phyloP scores from a whole-genome alignment of 2,888 invertebrate species.

The Drosophila melanosoma region DNA sequence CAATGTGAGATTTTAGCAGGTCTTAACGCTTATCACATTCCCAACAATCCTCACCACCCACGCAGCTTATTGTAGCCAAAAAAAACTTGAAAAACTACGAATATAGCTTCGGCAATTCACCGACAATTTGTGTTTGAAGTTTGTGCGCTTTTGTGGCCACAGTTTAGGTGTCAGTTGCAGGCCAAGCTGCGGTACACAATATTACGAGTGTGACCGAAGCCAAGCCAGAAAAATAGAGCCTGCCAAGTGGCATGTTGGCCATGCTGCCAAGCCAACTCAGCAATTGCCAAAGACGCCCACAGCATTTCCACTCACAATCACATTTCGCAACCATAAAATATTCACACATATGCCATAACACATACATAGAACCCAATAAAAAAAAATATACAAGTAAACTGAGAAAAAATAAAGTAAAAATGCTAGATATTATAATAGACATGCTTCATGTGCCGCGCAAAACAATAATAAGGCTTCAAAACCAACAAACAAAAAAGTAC shows the following conservation, averaged over 20 bases:
- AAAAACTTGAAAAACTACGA: conserved; percentile 50
- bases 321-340: conserved; percentile 32
- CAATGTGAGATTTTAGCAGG: conserved; percentile 21
- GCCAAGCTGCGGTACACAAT: conserved; percentile 17
- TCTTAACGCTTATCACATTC: conserved; percentile 10
- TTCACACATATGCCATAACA: conserved; percentile 32
- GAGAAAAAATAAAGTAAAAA: conserved; percentile 17
- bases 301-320: conserved; percentile 11
- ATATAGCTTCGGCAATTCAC: conserved; percentile 39
- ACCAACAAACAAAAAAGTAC: conserved; percentile 27
- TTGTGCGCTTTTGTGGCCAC: conserved; percentile 44
- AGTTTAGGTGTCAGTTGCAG: conserved; percentile 68
- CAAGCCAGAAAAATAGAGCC: conserved; percentile 20
- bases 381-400: conserved; percentile 1
- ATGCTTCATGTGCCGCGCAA: conserved; percentile 55
- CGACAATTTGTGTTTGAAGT: conserved; percentile 48
- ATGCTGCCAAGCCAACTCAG: conserved; percentile 42
- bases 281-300: conserved; percentile 40
- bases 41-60: conserved; percentile 18
- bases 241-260: conserved; percentile 36
- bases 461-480: conserved; percentile 60
- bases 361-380: background rate
- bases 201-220: conserved; percentile 20
- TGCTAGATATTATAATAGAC: conserved; percentile 62
- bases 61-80: conserved; percentile 44